Base-by-base conservation (phyloP, 2,888 invertebrate species). In the Lymantria monacha region DNA sequence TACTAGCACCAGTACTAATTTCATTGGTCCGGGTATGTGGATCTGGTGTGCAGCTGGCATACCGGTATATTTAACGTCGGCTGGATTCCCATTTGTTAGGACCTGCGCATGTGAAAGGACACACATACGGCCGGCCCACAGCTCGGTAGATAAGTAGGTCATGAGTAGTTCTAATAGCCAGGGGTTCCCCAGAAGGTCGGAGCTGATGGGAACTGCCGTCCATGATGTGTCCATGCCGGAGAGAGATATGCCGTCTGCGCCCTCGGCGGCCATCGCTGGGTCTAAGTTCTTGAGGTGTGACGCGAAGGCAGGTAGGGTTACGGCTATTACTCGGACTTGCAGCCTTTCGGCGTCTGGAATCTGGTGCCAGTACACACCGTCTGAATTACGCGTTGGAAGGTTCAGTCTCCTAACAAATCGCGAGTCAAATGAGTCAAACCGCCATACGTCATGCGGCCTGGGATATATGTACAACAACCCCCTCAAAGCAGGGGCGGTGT, bases 31-130 rank as follows among this genome's bases (percentile, higher is more conserved):
- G 0, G 49, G 49, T 1, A 53, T 53, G 38, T 53, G 45, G 0
- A 53, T 31, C 12, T 53, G 53, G 31, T 53, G 53, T 0, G 53
- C 49, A 1, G 49, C 37, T 0, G 49, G 53, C 47, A 53, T 53
- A 2, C 44, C 46, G 0, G 53, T 49, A 3, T 14, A 3, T 11
- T 40, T 38, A 0, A 31, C 13, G 14, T 46, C 9, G 0, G 51
- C 43, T 0, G 14, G 11, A 0, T 12, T 1, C 0, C 13, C 44
- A 0, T 30, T 38, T 0, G 45, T 42, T 0, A 12, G 5, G 11
- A 36, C n/a, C 10, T 14, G 3, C 1, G 46, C 51, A 10, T 15
- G 44, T 0, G 46, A 36, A 30, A 49, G 13, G 7, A 10, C 1
- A n/a, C 30, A 38, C 41, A 47, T 0, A 7, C 44, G 44, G 0